A percentile compares a stretch with the other conserved stretches of the same genome.
Evolutionary conservation across 2,797 vertebrate species (phyloP).

Genomic region (Cichlasoma orientale): DNA sequence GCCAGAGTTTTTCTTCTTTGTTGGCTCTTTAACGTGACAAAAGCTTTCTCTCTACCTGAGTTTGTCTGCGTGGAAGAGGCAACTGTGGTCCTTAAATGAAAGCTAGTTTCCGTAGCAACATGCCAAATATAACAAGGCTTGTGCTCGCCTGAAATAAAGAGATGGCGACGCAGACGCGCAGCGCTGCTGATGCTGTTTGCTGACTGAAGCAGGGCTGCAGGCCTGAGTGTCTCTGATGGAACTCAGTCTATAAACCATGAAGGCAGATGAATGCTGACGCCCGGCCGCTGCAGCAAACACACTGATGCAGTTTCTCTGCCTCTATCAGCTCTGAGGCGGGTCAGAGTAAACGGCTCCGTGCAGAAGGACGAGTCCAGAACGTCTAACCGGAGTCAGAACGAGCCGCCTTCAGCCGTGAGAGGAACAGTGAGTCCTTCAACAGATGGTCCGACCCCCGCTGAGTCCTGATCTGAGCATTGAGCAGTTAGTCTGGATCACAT

Average conservation of each 20-base stretch:
- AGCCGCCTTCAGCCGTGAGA: not conserved
- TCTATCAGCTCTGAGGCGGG: not conserved
- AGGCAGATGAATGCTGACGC: not conserved
- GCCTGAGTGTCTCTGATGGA: conserved; percentile 13
- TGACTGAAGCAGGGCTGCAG: conserved; percentile 28
- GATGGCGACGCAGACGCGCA: conserved; percentile 8
- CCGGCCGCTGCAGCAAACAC: not conserved
- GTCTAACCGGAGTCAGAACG: not conserved
- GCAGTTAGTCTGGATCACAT: not conserved
- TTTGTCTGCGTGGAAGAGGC: conserved; percentile 30
- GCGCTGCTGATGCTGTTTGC: not conserved
- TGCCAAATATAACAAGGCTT: conserved; percentile 62
- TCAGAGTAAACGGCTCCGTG: not conserved
- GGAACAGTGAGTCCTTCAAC: not conserved
- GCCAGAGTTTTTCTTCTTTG: conserved; percentile 1
- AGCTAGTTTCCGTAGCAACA: conserved; percentile 68
- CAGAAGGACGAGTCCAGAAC: not conserved
- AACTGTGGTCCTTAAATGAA: conserved; percentile 45
- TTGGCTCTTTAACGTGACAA: conserved; percentile 7
- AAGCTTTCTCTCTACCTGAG: conserved; percentile 12
- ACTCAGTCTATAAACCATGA: conserved; percentile 8
- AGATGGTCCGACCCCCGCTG: not conserved
- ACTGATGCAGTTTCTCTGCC: not conserved
- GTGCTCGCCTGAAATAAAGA: conserved; percentile 28
- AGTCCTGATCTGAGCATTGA: not conserved